Evolutionary conservation across 2,888 invertebrate species (phyloP).

Genomic region (Seira sanloemensis): DNA sequence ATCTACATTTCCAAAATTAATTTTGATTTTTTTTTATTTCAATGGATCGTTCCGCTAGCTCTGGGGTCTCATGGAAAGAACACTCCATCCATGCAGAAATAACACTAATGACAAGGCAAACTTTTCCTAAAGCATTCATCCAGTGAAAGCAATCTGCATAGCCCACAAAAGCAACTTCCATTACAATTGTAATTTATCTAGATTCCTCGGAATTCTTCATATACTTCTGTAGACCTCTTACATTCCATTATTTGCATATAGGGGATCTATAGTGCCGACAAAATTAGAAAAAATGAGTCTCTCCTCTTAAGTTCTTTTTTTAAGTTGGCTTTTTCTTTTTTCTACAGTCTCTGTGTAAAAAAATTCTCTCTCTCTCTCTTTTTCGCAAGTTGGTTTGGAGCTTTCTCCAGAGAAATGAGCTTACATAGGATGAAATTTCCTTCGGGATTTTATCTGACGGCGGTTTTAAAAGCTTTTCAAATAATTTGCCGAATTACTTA

Average conservation of each 20-base stretch:
- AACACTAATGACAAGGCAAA: too few relatives aligned
- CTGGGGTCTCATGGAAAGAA: too few relatives aligned
- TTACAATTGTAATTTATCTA: constrained; percentile 48
- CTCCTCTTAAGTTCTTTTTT: constrained; percentile 32
- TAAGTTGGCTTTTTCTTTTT: constrained; percentile 37
- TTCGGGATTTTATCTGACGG: constrained; percentile 64
- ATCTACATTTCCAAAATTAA: too few relatives aligned
- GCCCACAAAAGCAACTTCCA: constrained; percentile 12
- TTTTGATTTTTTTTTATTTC: too few relatives aligned
- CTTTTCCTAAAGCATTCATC: background rate
- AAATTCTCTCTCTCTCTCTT: constrained; percentile 18
- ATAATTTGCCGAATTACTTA: constrained; percentile 69
- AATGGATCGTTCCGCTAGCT: too few relatives aligned
- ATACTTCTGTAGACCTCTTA: too few relatives aligned
- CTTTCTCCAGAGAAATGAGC: constrained; percentile 54
- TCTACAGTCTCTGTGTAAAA: constrained; percentile 18
- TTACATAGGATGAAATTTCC: constrained; percentile 60
- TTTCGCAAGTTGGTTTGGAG: constrained; percentile 56
- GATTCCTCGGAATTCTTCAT: too few relatives aligned
- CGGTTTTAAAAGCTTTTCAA: constrained; percentile 68
- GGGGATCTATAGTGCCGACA: too few relatives aligned
- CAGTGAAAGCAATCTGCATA: constrained; percentile 45
- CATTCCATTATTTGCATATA: too few relatives aligned
- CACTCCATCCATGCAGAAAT: too few relatives aligned
- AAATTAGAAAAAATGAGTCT: constrained; percentile 62